Conservation (phyloP, 2,113 vertebrate genomes). For the Pygoscelis antarcticus region DNA sequence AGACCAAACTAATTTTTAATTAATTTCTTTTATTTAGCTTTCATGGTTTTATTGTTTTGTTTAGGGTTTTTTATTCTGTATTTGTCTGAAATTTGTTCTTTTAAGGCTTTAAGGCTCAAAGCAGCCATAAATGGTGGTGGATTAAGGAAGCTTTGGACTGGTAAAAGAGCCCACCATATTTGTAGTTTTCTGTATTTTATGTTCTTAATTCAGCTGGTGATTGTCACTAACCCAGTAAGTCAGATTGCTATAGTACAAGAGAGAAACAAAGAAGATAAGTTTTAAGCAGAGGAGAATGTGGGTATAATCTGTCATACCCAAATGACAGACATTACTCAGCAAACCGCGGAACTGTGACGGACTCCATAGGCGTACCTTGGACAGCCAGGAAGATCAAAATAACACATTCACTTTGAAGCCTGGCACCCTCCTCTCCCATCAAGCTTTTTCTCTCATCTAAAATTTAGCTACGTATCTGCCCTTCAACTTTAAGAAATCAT, state of each 20-base stretch:
- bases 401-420: background rate
- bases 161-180: background rate
- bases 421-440: background rate
- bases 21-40: background rate
- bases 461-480: background rate
- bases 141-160: background rate
- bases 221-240: background rate
- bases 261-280: background rate
- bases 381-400: conserved; percentile 12
- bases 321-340: background rate
- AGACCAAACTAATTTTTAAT: background rate
- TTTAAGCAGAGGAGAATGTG: background rate
- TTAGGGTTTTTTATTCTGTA: background rate
- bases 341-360: background rate
- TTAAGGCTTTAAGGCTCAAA: background rate
- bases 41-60: background rate
- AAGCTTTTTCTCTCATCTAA: background rate
- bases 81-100: background rate
- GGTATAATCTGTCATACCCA: background rate
- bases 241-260: background rate
- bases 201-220: background rate
- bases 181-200: background rate
- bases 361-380: background rate
- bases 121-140: background rate
- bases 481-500: background rate